phyloP scores from a whole-genome alignment of 2,797 vertebrate species.

The Otolemur crassicaudatus region DNA sequence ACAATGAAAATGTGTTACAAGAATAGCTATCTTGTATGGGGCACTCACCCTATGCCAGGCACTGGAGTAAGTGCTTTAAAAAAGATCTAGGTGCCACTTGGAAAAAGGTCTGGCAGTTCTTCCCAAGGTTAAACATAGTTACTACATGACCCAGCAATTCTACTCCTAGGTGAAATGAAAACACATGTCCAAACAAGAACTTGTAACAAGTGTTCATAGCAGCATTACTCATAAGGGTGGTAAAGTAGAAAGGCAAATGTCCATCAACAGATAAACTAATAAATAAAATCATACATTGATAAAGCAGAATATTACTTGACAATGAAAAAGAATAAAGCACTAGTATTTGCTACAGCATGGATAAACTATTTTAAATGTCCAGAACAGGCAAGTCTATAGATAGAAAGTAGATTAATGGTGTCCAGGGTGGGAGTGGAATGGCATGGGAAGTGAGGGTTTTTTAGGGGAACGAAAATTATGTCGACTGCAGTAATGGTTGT shows the following conservation, averaged over 20 bases:
- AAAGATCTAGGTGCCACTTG: neutral
- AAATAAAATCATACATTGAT: neutral
- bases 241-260: neutral
- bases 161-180: conserved; percentile 6
- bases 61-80: neutral
- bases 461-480: neutral
- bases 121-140: neutral
- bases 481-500: neutral
- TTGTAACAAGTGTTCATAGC: neutral
- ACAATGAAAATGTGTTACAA: neutral
- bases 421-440: neutral
- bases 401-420: neutral
- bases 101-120: conserved; percentile 6
- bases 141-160: neutral
- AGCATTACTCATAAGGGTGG: neutral
- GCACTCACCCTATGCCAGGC: neutral
- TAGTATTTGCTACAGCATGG: neutral
- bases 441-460: neutral
- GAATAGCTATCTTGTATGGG: neutral
- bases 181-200: neutral
- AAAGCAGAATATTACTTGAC: neutral
- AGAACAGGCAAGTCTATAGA: neutral
- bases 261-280: neutral
- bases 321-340: neutral
- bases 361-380: neutral